Base-by-base conservation (phyloP, 2,888 invertebrate species). In the Aleiodes testaceus region DNA sequence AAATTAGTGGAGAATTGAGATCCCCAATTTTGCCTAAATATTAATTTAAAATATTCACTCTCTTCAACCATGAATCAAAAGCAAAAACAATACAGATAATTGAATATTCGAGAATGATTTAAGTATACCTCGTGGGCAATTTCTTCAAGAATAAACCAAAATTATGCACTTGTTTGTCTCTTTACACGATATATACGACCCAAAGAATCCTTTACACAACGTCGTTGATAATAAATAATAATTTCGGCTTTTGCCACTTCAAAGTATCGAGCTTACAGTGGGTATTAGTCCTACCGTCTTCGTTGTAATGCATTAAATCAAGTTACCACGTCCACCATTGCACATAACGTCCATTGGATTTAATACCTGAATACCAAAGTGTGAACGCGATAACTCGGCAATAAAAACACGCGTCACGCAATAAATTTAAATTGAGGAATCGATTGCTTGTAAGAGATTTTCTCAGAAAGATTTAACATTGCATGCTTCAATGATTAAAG, bases 91-190 rank as follows among this genome's bases (percentile, higher is more conserved):
- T 81, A 78, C 77, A 75, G 69, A 76, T 79, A 81, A 81, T 81
- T 81, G 81, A 81, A 81, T 81, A 81, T 81, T 79, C 76, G 75
- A 78, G 78, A 47, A 79, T 81, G 81, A 81, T 81, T 81, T 80
- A 81, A 79, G 79, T 78, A 79, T 72, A 77, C 78, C 80, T 79
- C 70, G 68, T 68, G 75, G 36, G 36, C 36, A 36, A 36, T 36
- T 36, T 36, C 7, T 6, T 6, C 9, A 80, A 72, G 72, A 73
- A 75, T 69, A 26, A 26, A 22, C 49, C 0, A 12, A 55, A 42
- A 36, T 36, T 44, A 66, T 66, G 12, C 66, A 66, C 22, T 52
- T 44, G 53, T 53, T 66, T 42, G 36, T 36, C 59, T 59, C 42
- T 36, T 53, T 52, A 52, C 30, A 66, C 52, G 42, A 20, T 44